Base-by-base conservation (phyloP, 2,888 invertebrate species). In the Nysson spinosus region DNA sequence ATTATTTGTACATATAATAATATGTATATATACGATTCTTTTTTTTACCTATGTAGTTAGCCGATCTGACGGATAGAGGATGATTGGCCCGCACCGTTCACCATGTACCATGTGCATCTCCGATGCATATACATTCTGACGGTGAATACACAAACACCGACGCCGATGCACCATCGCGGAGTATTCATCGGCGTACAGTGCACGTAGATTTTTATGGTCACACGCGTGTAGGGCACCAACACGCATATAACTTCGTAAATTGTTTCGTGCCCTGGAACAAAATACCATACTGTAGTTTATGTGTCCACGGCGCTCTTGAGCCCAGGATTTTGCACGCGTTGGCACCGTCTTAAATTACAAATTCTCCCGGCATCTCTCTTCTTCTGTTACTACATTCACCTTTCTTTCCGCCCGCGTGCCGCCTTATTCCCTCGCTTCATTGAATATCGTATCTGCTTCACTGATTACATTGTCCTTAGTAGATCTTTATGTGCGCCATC, bases 331-430 rank as follows among this genome's bases (percentile, higher is more conserved):
- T 51, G 40, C 40, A 20, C 12, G 28, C 24, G 16, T 30, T 44
- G 17, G 22, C 52, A 44, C 32, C 54, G 54, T 69, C 56, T 72
- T 62, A 30, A 54, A 51, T 72, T 69, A 69, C 72, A 63, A 42
- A 63, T 60, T 69, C 47, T 60, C 24, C 44, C 34, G 20, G 26
- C 6, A 32, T 54, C 22, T 49, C 32, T 44, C 30, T 46, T 39
- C 12, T 5, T 12, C 6, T 12, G 34, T 14, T 16, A 14, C 34
- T 4, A 1, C 4, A 14, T 9, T 4, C 14, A 2, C 4, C 4
- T 2, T 34, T 34, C 16, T 34, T 14, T 6, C 16, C 34, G 28
- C 9, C 12, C 34, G 4, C 34, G 5, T 4, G 9, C 12, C 14
- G 12, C 34, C 14, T n/a, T n/a, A 11, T 30, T 30, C 30, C 16